Evolutionary conservation across 2,797 vertebrate species (phyloP).

Genomic region (Syngnathus acus): DNA sequence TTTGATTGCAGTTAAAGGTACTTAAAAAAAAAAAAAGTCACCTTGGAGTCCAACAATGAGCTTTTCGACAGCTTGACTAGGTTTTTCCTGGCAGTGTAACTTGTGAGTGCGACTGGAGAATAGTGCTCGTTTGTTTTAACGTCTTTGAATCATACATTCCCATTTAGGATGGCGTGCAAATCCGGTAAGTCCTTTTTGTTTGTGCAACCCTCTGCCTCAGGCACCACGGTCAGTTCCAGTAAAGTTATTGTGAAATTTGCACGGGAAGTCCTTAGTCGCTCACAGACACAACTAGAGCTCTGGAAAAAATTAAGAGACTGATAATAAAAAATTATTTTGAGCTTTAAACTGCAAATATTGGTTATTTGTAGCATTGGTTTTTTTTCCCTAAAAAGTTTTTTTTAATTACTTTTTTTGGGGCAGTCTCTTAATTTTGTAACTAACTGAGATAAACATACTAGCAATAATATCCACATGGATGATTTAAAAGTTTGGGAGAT

Average conservation of each 20-base stretch:
- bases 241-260: constrained; percentile 24
- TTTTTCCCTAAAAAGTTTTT: not conserved
- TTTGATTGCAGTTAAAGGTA: not conserved
- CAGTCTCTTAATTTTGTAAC: not conserved
- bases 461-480: not conserved
- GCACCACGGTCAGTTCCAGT: constrained; percentile 56
- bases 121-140: not conserved
- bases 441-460: not conserved
- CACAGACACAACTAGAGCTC: not conserved
- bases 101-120: not conserved
- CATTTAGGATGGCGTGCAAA: not conserved
- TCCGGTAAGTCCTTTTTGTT: constrained; percentile 12
- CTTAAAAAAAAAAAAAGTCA: not conserved
- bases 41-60: not conserved
- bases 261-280: not conserved
- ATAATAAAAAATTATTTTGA: not conserved
- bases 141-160: not conserved
- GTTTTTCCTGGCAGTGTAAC: not conserved
- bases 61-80: not conserved
- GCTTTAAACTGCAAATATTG: not conserved
- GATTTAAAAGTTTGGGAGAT: not conserved
- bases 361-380: not conserved
- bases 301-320: not conserved
- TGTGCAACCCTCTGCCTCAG: constrained; percentile 35
- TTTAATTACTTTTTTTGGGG: not conserved